Evolutionary conservation across 30 jellyfish, hydroid and myxozoan species (phyloP), one percentile per base, ranked within the genome.

Genomic region (Rhopilema esculentum): DNA sequence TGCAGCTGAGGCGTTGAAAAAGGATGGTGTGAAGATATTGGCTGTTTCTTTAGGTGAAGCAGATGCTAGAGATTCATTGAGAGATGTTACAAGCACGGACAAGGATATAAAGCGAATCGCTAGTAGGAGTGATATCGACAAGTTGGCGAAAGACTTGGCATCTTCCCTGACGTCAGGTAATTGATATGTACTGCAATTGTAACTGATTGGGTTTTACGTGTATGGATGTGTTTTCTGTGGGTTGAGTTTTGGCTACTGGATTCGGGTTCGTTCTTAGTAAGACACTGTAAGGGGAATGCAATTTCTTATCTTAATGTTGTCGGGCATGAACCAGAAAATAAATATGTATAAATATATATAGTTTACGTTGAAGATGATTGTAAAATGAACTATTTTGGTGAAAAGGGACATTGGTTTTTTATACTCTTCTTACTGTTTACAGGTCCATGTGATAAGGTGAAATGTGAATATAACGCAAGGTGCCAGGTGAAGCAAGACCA

Each of bases 391-490:
- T n/a, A 51, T 15, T 51, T 51, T 20, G 67, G 20, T 9, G 67
- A 15, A 15, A 51, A 51, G 67, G 18, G 67, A 20, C 20, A 12
- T 51, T 20, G 15, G 19, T 78, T 8, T 67, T 40, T 40, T 40
- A 40, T 40, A 12, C 12, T 40, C 57, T 12, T 40, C 12, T 12
- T 2, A 40, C 57, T 2, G 6, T 40, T 12, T 2, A 40, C 57
- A 91, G 97, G 77, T 12, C 83, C 88, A 6, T 91, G 97, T 48
- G 27, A 15, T 26, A 66, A 52, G 18, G 88, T 57, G 49, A 63
- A 29, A 8, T 91, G 97, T 66, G 80, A 67, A 0, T 20, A 49
- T 22, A 50, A 57, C 68, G 83, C 78, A 21, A 22, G 29, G 22
- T 91, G 97, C 69, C 53, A 52, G 48, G 51, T 27, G 63, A 77